Evolutionary conservation across 2,113 vertebrate genomes (phyloP).

Genomic region (Dromaius novaehollandiae): DNA sequence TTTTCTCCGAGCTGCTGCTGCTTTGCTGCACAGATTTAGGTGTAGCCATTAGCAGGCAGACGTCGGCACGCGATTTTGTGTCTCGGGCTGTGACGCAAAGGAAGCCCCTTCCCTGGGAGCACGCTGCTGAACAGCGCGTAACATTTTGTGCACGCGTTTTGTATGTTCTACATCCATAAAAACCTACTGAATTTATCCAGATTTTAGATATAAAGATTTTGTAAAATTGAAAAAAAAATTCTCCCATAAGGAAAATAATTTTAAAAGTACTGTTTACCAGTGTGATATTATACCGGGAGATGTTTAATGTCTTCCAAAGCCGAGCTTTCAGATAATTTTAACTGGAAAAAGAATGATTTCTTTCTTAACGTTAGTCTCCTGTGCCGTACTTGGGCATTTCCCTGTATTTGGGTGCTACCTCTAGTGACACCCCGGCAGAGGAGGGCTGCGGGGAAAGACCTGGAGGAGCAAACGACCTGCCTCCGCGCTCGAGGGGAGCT

Average conservation of each 20-base stretch:
- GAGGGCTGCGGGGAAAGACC: background rate
- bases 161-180: background rate
- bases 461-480: background rate
- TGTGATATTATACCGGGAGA: background rate
- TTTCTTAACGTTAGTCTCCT: background rate
- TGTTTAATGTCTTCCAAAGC: background rate
- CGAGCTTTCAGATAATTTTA: background rate
- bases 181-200: background rate
- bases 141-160: background rate
- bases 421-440: background rate
- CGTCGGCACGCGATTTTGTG: background rate
- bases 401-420: background rate
- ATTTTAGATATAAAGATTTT: background rate
- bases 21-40: fast-evolving
- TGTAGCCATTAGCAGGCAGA: background rate
- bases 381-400: background rate
- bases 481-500: background rate
- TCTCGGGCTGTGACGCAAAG: background rate
- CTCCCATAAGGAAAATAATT: background rate
- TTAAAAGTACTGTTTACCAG: background rate
- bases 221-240: background rate
- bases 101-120: background rate
- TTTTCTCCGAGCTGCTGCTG: background rate
- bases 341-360: background rate
- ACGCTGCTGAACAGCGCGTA: background rate